phyloP scores from a whole-genome alignment of 2,888 invertebrate species.

The Dolichopus griseipennis region DNA sequence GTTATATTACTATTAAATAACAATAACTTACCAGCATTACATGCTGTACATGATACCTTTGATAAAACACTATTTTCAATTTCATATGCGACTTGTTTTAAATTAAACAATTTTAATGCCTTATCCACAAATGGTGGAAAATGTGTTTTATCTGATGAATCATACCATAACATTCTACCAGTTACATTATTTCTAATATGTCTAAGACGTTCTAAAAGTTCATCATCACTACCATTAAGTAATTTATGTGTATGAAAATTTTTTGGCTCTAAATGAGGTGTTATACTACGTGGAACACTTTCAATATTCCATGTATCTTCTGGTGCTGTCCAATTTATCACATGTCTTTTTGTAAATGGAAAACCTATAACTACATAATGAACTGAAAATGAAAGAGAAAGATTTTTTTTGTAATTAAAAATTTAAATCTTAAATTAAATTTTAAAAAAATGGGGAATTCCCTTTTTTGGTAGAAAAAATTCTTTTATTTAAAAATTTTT shows the following conservation, averaged over 20 bases:
- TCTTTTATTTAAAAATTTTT: too few relatives aligned
- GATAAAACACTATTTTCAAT: slow-evolving; percentile 89
- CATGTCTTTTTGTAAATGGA: slow-evolving; percentile 33
- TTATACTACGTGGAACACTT: slow-evolving; percentile 38
- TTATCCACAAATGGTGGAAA: slow-evolving; percentile 74
- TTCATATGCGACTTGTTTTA: slow-evolving; percentile 77
- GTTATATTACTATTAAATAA: neutral
- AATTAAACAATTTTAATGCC: slow-evolving; percentile 69
- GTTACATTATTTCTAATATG: slow-evolving; percentile 28
- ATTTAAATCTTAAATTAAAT: too few relatives aligned
- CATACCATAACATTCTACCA: slow-evolving; percentile 58
- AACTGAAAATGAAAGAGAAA: slow-evolving; percentile 11
- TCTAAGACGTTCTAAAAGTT: slow-evolving; percentile 33
- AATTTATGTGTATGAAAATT: slow-evolving; percentile 33
- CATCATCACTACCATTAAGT: slow-evolving; percentile 33
- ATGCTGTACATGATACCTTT: slow-evolving; percentile 83
- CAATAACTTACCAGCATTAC: slow-evolving; percentile 56
- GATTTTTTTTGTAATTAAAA: too few relatives aligned
- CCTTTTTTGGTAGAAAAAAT: too few relatives aligned
- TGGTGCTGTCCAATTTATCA: slow-evolving; percentile 38
- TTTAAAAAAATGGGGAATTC: too few relatives aligned
- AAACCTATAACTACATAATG: slow-evolving; percentile 26
- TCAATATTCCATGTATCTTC: slow-evolving; percentile 38
- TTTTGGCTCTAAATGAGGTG: slow-evolving; percentile 35
- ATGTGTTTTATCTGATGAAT: slow-evolving; percentile 58